These are phyloP conservation scores for Hecatera dysodea DNA, from an alignment of 2,888 invertebrate species.

Conservation along the genomic window DNA sequence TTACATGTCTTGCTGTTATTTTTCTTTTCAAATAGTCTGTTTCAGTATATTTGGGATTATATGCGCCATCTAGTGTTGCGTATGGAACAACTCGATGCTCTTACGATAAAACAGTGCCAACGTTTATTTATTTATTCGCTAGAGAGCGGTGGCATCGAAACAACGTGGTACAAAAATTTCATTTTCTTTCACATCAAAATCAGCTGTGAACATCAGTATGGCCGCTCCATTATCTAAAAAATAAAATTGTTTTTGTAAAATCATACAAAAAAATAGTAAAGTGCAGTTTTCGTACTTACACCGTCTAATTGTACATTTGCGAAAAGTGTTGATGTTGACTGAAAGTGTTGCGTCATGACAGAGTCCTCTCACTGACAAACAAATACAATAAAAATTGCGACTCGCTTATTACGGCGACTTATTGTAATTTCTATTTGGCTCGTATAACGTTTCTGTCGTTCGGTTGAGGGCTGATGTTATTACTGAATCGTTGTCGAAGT, in stretches of 20 bases:
- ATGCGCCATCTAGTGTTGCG: slow-evolving; percentile 38
- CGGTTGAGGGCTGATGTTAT: slow-evolving; percentile 83
- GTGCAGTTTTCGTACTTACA: slow-evolving; percentile 87
- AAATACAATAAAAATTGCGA: slow-evolving; percentile 89
- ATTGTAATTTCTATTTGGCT: slow-evolving; percentile 80
- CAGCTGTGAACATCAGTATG: slow-evolving; percentile 91
- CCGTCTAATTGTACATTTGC: slow-evolving; percentile 77
- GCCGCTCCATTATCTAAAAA: slow-evolving; percentile 87
- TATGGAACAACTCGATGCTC: slow-evolving; percentile 37
- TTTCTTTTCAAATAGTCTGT: background rate
- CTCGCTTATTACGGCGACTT: slow-evolving; percentile 73
- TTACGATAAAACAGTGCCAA: slow-evolving; percentile 75
- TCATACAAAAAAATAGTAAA: slow-evolving; percentile 84
- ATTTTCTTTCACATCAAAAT: slow-evolving; percentile 90
- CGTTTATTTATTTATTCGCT: slow-evolving; percentile 56
- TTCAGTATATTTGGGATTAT: background rate
- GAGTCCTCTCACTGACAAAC: slow-evolving; percentile 90
- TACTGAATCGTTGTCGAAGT: slow-evolving; percentile 77
- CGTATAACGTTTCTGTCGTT: slow-evolving; percentile 74
- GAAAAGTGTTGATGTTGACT: slow-evolving; percentile 87
- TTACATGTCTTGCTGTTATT: fast-evolving
- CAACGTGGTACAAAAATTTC: slow-evolving; percentile 87
- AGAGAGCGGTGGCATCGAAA: slow-evolving; percentile 82
- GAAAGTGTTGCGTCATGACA: slow-evolving; percentile 91
- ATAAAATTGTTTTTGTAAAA: slow-evolving; percentile 87